Evolutionary conservation across 2,888 invertebrate species (phyloP).

Genomic region (Agrochola macilenta): DNA sequence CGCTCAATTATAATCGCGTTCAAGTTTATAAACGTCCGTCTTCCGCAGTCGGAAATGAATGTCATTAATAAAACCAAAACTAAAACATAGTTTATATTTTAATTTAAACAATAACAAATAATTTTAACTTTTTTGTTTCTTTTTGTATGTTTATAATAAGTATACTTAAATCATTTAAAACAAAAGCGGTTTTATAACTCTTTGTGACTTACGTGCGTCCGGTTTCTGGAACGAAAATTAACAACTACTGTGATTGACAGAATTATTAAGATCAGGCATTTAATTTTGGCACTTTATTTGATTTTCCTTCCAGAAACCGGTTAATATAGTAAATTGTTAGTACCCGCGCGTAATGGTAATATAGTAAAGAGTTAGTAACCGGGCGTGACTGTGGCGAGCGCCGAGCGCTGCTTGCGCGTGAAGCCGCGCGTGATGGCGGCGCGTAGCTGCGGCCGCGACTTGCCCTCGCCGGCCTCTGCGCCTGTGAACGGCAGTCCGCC

Average conservation of each 20-base stretch:
- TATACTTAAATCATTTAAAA: not conserved
- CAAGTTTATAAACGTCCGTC: not conserved
- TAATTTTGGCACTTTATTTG: not conserved
- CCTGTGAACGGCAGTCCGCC: conserved; percentile 93
- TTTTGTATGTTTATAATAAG: conserved; percentile 38
- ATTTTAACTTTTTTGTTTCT: not conserved
- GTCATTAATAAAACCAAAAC: not conserved
- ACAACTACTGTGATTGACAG: not conserved
- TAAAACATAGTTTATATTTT: not conserved
- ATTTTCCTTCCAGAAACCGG: not conserved
- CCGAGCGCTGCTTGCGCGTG: conserved; percentile 89
- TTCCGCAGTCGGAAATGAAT: conserved; percentile 1
- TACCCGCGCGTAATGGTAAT: not conserved
- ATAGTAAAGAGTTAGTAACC: conserved; percentile 71
- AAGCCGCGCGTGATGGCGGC: conserved; percentile 93
- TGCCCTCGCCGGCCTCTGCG: conserved; percentile 71
- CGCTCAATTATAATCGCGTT: conserved; percentile 19
- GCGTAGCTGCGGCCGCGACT: conserved; percentile 90
- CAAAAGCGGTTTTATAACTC: not conserved
- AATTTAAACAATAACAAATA: not conserved
- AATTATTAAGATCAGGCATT: not conserved
- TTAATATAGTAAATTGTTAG: too few species aligned
- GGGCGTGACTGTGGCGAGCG: conserved; percentile 85
- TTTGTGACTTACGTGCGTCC: not conserved
- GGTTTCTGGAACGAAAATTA: not conserved